A percentile compares a stretch with the other conserved stretches of the same genome.
Evolutionary conservation across 2,888 invertebrate genomes (phyloP).

Genomic region (Drosophila affinis): DNA sequence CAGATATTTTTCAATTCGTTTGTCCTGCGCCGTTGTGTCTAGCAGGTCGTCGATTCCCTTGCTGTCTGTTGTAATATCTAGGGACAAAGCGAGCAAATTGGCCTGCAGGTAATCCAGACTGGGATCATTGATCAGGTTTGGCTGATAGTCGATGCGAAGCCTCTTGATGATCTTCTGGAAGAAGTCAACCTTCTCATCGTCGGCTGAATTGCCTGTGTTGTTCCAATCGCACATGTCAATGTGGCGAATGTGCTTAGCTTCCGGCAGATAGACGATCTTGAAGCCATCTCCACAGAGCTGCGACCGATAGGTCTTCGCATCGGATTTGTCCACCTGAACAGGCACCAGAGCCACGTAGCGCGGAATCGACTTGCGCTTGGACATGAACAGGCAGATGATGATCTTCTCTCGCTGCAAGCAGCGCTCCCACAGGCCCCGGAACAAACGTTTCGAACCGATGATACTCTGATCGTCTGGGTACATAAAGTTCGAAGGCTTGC

Average conservation of each 20-base stretch:
- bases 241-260: conserved; percentile 85
- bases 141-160: conserved; percentile 86
- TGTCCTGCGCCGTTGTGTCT: conserved; percentile 74
- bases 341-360: conserved; percentile 84
- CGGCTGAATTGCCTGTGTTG: conserved; percentile 79
- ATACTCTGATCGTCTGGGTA: conserved; percentile 88
- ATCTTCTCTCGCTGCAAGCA: conserved; percentile 86
- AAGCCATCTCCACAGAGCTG: conserved; percentile 88
- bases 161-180: conserved; percentile 86
- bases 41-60: conserved; percentile 74
- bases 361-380: conserved; percentile 86
- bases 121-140: conserved; percentile 88
- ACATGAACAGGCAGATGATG: conserved; percentile 87
- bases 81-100: conserved; percentile 88
- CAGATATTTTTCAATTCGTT: conserved; percentile 73
- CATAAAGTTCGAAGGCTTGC: conserved; percentile 88
- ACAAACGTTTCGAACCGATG: conserved; percentile 88
- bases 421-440: conserved; percentile 88
- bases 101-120: conserved; percentile 86
- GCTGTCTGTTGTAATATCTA: conserved; percentile 86
- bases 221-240: conserved; percentile 84
- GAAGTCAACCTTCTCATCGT: conserved; percentile 84
- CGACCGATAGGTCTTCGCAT: conserved; percentile 75
- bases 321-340: conserved; percentile 51
- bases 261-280: conserved; percentile 88